These are phyloP conservation scores for Cochlearius cochlearius DNA, from an alignment of 2,113 vertebrate species.

Conservation along the genomic window DNA sequence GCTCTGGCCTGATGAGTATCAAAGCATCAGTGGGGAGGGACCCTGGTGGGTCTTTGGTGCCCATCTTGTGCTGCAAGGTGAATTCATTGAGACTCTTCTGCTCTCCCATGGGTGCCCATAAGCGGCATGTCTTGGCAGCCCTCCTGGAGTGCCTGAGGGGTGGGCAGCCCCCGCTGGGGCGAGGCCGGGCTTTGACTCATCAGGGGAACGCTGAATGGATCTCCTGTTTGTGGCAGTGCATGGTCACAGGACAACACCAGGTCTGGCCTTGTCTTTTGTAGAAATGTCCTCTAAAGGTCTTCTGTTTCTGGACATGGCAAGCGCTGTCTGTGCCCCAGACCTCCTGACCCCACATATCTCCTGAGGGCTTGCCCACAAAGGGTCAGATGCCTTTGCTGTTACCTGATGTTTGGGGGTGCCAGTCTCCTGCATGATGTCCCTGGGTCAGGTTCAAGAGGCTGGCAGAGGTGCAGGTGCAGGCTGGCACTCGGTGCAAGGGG, in stretches of 20 bases:
- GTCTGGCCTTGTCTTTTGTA: neutral
- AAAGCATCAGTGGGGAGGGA: neutral
- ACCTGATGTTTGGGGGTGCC: neutral
- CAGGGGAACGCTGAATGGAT: accelerated
- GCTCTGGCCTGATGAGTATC: neutral
- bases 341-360: neutral
- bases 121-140: neutral
- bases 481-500: neutral
- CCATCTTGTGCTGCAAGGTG: neutral
- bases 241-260: neutral
- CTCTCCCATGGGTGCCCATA: neutral
- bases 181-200: neutral
- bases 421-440: accelerated
- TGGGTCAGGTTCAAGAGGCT: neutral
- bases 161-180: neutral
- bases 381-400: neutral
- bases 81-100: neutral
- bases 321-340: neutral
- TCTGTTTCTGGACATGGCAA: neutral
- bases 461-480: neutral
- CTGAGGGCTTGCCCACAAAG: neutral
- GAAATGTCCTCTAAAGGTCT: neutral
- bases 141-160: neutral
- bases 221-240: neutral
- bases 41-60: neutral